Base-by-base conservation (phyloP, 2,797 vertebrate genomes). In the Malacoraja senta region DNA sequence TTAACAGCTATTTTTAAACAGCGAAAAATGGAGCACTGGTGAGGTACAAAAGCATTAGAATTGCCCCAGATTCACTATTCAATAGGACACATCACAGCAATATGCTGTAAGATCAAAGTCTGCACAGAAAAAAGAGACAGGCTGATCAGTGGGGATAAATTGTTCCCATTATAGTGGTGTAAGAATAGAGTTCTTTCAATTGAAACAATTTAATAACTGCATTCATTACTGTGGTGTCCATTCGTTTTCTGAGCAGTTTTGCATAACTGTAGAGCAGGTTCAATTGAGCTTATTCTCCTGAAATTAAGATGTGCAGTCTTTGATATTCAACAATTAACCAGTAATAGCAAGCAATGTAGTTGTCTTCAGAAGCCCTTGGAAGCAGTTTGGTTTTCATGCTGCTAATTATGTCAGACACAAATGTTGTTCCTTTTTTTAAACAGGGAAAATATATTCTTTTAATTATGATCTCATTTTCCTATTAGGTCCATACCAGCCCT, bases 1-100 rank as follows among this genome's bases (percentile, higher is more conserved):
- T 99, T 99, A 99, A 99, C 98, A 99, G 98, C 98, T 99, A 99
- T 99, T 99, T 99, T 99, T 99, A 99, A 99, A 99, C 98, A 98
- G 97, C 95, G 97, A 97, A 98, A 99, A 98, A 98, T 99, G 97
- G 98, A 99, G 97, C 98, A 98, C 97, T 98, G 98, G 98, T 97
- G 98, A 99, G 98, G 98, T 99, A 99, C 98, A 99, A 99, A 99
- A 99, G 98, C 98, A 99, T 99, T 99, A 99, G 99, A 99, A 99
- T 99, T 99, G 99, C 98, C 98, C 99, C 98, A 99, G 98, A 98
- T 99, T 99, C 98, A 96, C 98, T 99, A 98, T 99, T 99, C 97
- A 99, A 99, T 99, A 98, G 98, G 98, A 98, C 98, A 98, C 98
- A 99, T 98, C 97, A 98, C 97, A 95, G 98, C 98, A 98, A 98